A percentile compares a stretch with the other conserved stretches of the same genome.
phyloP scores from a whole-genome alignment of 1,140 invertebrate species.

The Camponotus floridanus region DNA sequence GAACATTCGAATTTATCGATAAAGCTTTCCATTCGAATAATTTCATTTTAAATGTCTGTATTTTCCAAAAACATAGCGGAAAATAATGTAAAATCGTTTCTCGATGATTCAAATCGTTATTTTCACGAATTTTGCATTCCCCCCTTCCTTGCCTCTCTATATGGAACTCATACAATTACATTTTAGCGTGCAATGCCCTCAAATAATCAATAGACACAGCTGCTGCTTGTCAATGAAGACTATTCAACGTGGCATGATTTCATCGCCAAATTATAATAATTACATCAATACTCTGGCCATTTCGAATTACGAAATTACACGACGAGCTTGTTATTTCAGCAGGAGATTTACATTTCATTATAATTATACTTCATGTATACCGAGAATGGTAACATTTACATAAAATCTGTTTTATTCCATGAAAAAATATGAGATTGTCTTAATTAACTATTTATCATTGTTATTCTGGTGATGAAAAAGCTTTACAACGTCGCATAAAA shows the following conservation, averaged over 20 bases:
- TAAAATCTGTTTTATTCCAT: slow-evolving; percentile 69
- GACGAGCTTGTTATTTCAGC: slow-evolving; percentile 70
- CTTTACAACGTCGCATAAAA: slow-evolving; percentile 57
- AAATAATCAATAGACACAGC: slow-evolving; percentile 65
- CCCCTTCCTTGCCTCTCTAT: neutral
- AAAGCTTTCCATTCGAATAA: slow-evolving; percentile 23
- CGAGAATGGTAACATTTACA: slow-evolving; percentile 60
- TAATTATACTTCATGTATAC: slow-evolving; percentile 60
- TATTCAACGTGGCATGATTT: slow-evolving; percentile 66
- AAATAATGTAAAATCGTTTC: neutral
- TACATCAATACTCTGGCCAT: slow-evolving; percentile 28
- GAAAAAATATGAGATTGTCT: slow-evolving; percentile 69
- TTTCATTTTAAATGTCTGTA: slow-evolving; percentile 10
- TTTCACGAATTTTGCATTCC: slow-evolving; percentile 18
- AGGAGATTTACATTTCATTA: slow-evolving; percentile 72
- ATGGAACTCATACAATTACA: slow-evolving; percentile 34
- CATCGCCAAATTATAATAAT: slow-evolving; percentile 73
- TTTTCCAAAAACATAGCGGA: neutral
- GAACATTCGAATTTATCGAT: slow-evolving; percentile 17
- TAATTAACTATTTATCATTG: slow-evolving; percentile 71
- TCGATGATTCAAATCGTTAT: neutral
- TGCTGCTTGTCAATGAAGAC: slow-evolving; percentile 66
- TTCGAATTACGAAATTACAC: slow-evolving; percentile 64
- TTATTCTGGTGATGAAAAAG: slow-evolving; percentile 66
- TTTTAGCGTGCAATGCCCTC: slow-evolving; percentile 61